phyloP scores from a whole-genome alignment of 1,140 invertebrate species.

The Tenebrio molitor region DNA sequence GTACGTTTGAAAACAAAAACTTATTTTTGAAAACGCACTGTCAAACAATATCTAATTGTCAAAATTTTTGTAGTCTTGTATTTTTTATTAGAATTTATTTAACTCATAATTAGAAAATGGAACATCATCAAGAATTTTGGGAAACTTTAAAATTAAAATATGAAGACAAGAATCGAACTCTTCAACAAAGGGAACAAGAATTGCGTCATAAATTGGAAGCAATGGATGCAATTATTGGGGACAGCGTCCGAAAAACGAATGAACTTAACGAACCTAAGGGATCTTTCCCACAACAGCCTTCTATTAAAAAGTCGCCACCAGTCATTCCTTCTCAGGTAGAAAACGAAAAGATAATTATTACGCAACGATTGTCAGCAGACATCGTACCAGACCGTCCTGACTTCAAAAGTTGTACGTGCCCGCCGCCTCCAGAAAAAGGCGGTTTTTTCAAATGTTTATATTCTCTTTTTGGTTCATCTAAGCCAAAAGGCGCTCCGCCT shows the following conservation, averaged over 20 bases:
- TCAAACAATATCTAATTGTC: neutral
- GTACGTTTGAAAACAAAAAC: no score
- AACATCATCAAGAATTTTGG: constrained; percentile 7
- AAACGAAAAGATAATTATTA: neutral
- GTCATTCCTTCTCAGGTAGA: neutral
- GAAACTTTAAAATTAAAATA: constrained; percentile 11
- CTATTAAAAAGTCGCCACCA: neutral
- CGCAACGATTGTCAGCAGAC: neutral
- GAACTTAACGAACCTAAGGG: neutral
- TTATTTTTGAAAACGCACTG: no score
- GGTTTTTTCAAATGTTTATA: neutral
- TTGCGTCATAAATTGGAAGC: constrained; percentile 12
- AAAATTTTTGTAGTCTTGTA: neutral
- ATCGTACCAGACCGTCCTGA: no score
- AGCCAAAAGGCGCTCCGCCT: neutral
- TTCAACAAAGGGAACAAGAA: constrained; percentile 10
- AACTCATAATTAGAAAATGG: neutral
- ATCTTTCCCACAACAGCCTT: neutral
- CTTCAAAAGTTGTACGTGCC: neutral
- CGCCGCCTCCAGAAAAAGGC: neutral
- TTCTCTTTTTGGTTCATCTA: constrained; percentile 1
- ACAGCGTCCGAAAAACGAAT: neutral
- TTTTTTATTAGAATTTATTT: neutral
- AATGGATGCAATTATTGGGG: constrained; percentile 9
- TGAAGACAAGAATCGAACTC: constrained; percentile 10